These are phyloP conservation scores for Pandion haliaetus DNA, from an alignment of 2,113 vertebrate species.

Conservation along the genomic window DNA sequence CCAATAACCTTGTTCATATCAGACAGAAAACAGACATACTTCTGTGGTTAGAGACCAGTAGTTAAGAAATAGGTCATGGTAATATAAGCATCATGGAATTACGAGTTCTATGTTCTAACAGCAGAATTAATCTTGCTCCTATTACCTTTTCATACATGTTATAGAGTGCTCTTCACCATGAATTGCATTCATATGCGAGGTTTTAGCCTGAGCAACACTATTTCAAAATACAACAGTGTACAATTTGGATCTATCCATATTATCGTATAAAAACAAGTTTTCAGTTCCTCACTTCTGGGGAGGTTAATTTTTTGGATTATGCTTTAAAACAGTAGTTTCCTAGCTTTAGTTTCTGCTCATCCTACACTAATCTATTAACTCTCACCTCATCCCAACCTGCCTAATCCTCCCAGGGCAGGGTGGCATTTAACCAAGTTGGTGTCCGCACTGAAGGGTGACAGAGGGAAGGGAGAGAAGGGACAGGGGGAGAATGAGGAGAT, in stretches of 20 bases:
- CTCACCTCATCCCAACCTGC: neutral
- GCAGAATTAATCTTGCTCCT: neutral
- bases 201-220: neutral
- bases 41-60: neutral
- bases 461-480: neutral
- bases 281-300: neutral
- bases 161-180: neutral
- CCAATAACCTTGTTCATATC: rapidly evolving
- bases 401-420: neutral
- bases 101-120: neutral
- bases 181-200: neutral
- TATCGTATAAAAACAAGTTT: neutral
- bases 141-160: neutral
- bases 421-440: neutral
- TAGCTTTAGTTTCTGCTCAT: neutral
- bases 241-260: neutral
- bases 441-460: neutral
- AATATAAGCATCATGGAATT: neutral
- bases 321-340: neutral
- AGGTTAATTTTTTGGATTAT: neutral
- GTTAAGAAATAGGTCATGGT: neutral
- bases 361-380: neutral
- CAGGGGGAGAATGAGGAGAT: neutral
- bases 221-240: neutral
- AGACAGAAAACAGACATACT: neutral